Conservation (phyloP, 2,797 vertebrate genomes). For the Okamejei kenojei region DNA sequence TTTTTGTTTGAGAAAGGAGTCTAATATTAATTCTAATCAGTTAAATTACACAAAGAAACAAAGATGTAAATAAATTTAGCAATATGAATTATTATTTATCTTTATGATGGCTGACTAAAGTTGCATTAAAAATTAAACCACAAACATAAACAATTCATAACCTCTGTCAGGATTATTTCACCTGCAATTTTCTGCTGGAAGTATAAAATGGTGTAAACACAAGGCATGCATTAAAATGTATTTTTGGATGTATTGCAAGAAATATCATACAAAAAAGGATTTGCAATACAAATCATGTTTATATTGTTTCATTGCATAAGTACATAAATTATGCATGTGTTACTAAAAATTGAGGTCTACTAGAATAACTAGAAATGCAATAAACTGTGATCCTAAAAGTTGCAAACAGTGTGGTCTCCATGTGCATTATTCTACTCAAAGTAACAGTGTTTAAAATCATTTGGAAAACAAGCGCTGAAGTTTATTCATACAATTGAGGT, state of each 20-base stretch:
- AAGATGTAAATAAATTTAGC: neutral
- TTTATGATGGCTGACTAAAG: neutral
- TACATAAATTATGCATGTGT: conserved; percentile 12
- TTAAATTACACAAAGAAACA: neutral
- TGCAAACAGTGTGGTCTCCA: neutral
- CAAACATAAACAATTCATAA: neutral
- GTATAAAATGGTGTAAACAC: neutral
- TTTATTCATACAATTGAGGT: neutral
- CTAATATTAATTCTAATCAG: neutral
- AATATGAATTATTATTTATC: neutral
- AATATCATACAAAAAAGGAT: neutral
- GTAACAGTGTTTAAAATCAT: neutral
- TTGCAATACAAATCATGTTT: neutral
- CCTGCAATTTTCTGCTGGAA: neutral
- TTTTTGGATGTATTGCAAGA: neutral
- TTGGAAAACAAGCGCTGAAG: neutral
- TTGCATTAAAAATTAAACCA: neutral
- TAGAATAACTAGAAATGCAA: neutral
- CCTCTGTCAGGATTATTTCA: neutral
- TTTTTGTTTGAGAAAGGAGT: neutral
- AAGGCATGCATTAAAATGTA: neutral
- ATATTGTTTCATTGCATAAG: conserved; percentile 19
- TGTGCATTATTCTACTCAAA: neutral
- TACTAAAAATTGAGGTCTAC: neutral
- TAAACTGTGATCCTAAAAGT: neutral